Evolutionary conservation across 2,888 invertebrate species (phyloP).

Genomic region (Drosophila mayaguana): DNA sequence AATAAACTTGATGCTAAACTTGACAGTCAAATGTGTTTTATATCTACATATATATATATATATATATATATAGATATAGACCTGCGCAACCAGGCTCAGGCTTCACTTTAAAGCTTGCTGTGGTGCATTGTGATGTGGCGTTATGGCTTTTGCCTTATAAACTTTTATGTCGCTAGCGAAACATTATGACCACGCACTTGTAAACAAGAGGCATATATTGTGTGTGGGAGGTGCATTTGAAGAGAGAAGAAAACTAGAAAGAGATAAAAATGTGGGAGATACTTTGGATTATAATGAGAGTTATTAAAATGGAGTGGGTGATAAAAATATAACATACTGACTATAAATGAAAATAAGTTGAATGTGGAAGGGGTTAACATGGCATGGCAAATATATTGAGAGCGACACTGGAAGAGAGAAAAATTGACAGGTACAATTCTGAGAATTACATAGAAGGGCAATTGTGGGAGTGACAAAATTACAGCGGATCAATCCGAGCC

Average conservation of each 20-base stretch:
- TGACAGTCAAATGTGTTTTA: constrained; percentile 24
- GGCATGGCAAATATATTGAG: too few species aligned
- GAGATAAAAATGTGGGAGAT: background rate
- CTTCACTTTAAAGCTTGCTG: background rate
- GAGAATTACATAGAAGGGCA: too few species aligned
- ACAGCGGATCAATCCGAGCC: too few species aligned
- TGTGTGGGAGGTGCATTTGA: background rate
- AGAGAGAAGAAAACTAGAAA: too few species aligned
- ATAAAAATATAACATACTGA: background rate
- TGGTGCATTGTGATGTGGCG: background rate
- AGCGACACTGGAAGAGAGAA: too few species aligned
- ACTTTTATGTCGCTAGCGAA: constrained; percentile 23
- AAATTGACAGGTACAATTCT: too few species aligned
- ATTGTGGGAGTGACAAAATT: too few species aligned
- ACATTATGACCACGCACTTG: constrained; percentile 19
- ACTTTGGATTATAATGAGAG: background rate
- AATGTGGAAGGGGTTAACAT: background rate
- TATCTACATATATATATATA: background rate
- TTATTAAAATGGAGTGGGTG: background rate
- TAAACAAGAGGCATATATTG: background rate
- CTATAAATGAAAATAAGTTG: background rate
- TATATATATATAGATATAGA: background rate
- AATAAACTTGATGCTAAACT: constrained; percentile 31
- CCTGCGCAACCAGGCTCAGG: background rate
- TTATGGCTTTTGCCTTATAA: constrained; percentile 30